A percentile compares a stretch with the other conserved stretches of the same genome.
These are phyloP conservation scores for Hyalella azteca DNA, from an alignment of 2,888 invertebrate species.

Conservation along the genomic window DNA sequence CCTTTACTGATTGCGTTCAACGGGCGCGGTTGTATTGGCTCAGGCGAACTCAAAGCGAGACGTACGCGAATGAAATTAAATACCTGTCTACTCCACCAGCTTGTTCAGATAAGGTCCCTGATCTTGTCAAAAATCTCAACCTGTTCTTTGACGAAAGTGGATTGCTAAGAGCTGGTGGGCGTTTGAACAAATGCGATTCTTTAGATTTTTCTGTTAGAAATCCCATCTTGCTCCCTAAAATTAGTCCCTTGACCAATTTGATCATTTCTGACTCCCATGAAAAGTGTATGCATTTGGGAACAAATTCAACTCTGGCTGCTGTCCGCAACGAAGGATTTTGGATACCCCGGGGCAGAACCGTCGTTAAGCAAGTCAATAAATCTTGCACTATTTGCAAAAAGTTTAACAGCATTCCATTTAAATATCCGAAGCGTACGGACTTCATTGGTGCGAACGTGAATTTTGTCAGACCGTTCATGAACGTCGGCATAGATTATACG, in stretches of 20 bases:
- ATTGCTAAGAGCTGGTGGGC: not conserved
- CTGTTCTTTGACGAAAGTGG: conserved; percentile 16
- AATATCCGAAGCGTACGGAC: not conserved
- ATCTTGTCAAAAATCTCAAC: not conserved
- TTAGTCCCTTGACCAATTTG: not conserved
- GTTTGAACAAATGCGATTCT: not conserved
- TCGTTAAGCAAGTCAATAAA: not conserved
- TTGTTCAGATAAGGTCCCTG: too few relatives aligned
- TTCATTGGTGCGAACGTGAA: not conserved
- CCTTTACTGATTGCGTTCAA: too few relatives aligned
- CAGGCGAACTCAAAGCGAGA: too few relatives aligned
- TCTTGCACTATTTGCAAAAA: conserved; percentile 19
- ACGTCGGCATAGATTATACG: conserved; percentile 13
- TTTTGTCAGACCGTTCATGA: not conserved
- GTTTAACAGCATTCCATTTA: conserved; percentile 25
- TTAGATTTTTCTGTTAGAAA: not conserved
- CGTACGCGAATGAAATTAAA: too few relatives aligned
- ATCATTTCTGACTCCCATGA: conserved; percentile 22
- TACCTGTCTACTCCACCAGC: too few relatives aligned
- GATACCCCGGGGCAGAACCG: not conserved
- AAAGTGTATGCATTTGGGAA: conserved; percentile 28
- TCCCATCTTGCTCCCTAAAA: conserved; percentile 15
- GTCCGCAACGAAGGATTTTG: conserved; percentile 8
- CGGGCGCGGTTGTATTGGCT: too few relatives aligned
- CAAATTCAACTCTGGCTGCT: not conserved